These are phyloP conservation scores for Listronotus oregonensis DNA, from an alignment of 1,140 invertebrate genomes.

Conservation along the genomic window DNA sequence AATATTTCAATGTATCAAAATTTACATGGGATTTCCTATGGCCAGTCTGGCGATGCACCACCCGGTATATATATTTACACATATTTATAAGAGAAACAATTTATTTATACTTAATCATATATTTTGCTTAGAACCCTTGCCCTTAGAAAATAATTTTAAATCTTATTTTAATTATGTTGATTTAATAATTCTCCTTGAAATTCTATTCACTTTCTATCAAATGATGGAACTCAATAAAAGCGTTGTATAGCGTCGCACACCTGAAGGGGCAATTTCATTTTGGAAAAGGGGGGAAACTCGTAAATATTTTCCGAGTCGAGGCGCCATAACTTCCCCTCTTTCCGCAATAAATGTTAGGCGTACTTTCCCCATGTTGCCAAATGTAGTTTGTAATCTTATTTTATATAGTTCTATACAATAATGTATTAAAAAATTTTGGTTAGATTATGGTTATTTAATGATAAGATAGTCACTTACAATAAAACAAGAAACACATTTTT, in stretches of 20 bases:
- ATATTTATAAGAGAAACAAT: too few relatives aligned
- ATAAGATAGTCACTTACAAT: too few relatives aligned
- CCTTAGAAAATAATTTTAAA: background rate
- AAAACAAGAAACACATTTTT: too few relatives aligned
- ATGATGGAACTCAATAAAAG: constrained; percentile 12
- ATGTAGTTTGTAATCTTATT: background rate
- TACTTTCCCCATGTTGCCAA: constrained; percentile 12
- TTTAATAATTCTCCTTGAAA: too few relatives aligned
- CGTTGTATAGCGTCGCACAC: constrained; percentile 16
- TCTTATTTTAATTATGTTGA: background rate
- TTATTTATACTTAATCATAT: too few relatives aligned
- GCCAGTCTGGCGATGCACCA: too few relatives aligned
- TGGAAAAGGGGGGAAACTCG: constrained; percentile 31
- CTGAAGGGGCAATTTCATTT: constrained; percentile 21
- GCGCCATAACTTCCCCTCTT: constrained; percentile 26
- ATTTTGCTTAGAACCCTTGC: background rate
- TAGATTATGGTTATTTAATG: too few relatives aligned
- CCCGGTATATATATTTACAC: too few relatives aligned
- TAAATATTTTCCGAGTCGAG: constrained; percentile 38
- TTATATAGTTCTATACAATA: too few relatives aligned
- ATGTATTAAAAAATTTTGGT: too few relatives aligned
- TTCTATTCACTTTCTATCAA: constrained; percentile 2
- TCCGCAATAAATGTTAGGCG: constrained; percentile 22
- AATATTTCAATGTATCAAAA: too few relatives aligned
- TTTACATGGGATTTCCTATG: too few relatives aligned